These are phyloP conservation scores for Perizoma affinitatum DNA, from an alignment of 2,888 invertebrate genomes.

Conservation along the genomic window DNA sequence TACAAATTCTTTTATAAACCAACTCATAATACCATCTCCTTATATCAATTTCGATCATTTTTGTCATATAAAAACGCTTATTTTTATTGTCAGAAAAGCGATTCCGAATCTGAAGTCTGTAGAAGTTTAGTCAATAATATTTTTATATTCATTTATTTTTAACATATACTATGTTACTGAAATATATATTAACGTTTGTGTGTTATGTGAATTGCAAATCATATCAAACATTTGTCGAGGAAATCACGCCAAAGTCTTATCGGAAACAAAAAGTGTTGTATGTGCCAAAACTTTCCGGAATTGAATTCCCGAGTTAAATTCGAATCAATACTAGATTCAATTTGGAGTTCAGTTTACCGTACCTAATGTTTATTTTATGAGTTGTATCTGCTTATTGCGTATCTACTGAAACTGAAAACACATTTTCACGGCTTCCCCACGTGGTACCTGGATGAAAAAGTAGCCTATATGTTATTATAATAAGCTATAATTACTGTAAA, in stretches of 20 bases:
- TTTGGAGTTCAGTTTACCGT: constrained; percentile 41
- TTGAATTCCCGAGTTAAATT: constrained; percentile 42
- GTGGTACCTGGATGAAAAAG: too few relatives aligned
- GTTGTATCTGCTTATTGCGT: constrained; percentile 6
- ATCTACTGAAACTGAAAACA: background rate
- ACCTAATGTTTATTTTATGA: constrained; percentile 22
- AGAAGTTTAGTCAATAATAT: too few relatives aligned
- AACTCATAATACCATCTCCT: background rate
- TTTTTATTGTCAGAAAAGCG: too few relatives aligned
- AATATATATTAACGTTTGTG: too few relatives aligned
- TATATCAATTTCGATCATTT: constrained; percentile 15
- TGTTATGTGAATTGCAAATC: too few relatives aligned
- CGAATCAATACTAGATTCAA: constrained; percentile 47
- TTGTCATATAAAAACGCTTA: too few relatives aligned
- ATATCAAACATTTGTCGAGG: background rate
- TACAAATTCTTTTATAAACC: constrained; percentile 7
- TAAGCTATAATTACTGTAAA: too few relatives aligned
- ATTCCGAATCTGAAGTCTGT: too few relatives aligned
- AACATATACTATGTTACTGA: too few relatives aligned
- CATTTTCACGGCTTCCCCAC: too few relatives aligned
- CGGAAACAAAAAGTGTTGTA: constrained; percentile 2
- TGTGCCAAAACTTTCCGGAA: constrained; percentile 25
- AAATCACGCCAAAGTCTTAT: background rate
- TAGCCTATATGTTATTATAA: too few relatives aligned
- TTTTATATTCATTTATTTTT: too few relatives aligned